Conservation (phyloP, 2,113 vertebrate species). For the Mus spicilegus region DNA sequence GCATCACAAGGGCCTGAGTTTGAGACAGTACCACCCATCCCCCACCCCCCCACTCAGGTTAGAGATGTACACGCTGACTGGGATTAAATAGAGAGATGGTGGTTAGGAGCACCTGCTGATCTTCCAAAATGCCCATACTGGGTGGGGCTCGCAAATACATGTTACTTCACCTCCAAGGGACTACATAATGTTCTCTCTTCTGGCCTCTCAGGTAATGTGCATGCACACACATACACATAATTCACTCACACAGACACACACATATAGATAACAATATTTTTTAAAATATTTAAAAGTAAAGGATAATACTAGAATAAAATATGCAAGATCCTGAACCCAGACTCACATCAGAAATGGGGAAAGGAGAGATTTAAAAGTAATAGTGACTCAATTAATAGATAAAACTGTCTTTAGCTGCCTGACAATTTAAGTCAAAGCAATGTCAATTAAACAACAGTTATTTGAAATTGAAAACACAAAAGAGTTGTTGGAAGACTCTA, state of each 20-base stretch:
- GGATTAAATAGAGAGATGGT: not conserved
- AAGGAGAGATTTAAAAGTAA: not conserved
- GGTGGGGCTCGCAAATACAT: not conserved
- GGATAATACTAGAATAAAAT: not conserved
- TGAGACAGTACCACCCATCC: no score
- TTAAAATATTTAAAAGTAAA: not conserved
- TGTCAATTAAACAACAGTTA: constrained; percentile 6
- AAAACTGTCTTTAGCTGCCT: not conserved
- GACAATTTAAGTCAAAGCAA: not conserved
- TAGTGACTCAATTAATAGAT: not conserved
- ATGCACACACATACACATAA: not conserved
- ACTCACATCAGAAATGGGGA: not conserved
- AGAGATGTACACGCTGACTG: no score
- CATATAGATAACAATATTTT: not conserved
- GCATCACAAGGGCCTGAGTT: not conserved
- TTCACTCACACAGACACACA: not conserved
- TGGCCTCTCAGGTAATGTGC: not conserved
- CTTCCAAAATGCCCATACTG: not conserved
- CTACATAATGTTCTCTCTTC: not conserved
- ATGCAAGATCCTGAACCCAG: not conserved
- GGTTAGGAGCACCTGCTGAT: not conserved
- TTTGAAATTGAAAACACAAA: constrained; percentile 23
- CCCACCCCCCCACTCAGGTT: no score
- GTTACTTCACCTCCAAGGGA: not conserved
- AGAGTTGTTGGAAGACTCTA: constrained; percentile 9